A percentile compares a stretch with the other conserved stretches of the same genome.
Evolutionary conservation across 2,113 vertebrate species (phyloP).

Genomic region (Cebidichthys violaceus): DNA sequence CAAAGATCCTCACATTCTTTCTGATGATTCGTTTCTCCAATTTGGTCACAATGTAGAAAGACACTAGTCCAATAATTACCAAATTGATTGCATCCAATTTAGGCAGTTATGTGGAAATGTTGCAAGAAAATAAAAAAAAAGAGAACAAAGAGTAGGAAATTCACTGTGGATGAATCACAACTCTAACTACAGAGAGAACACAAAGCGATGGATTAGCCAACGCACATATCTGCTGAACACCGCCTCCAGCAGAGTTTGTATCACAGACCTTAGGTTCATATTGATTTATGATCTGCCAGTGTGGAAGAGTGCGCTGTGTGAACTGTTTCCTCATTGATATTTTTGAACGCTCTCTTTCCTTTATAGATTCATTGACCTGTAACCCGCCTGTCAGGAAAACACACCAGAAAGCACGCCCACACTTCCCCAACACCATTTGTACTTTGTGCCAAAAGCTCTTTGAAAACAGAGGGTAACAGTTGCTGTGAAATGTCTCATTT

Average conservation of each 20-base stretch:
- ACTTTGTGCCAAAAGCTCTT: constrained; percentile 71
- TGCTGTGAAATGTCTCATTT: constrained; percentile 34
- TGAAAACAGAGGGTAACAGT: constrained; percentile 22
- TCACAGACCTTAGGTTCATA: constrained; percentile 41
- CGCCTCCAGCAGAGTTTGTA: constrained; percentile 49
- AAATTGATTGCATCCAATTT: background rate
- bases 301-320: constrained; percentile 40
- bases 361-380: constrained; percentile 68
- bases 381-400: constrained; percentile 62
- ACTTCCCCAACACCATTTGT: constrained; percentile 51
- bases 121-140: background rate
- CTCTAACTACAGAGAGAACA: constrained; percentile 36
- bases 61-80: background rate
- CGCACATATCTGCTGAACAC: constrained; percentile 41
- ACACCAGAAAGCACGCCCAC: constrained; percentile 61
- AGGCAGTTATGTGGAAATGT: background rate
- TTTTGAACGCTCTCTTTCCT: constrained; percentile 65
- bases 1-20: background rate
- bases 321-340: constrained; percentile 70
- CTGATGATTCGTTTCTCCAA: background rate
- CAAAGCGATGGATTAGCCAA: constrained; percentile 43
- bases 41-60: background rate
- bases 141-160: constrained; percentile 29
- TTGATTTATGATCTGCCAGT: constrained; percentile 59
- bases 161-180: constrained; percentile 31